Evolutionary conservation across 2,888 invertebrate species (phyloP), one percentile per base, ranked within the genome.

Genomic region (Habroteleia sp.): DNA sequence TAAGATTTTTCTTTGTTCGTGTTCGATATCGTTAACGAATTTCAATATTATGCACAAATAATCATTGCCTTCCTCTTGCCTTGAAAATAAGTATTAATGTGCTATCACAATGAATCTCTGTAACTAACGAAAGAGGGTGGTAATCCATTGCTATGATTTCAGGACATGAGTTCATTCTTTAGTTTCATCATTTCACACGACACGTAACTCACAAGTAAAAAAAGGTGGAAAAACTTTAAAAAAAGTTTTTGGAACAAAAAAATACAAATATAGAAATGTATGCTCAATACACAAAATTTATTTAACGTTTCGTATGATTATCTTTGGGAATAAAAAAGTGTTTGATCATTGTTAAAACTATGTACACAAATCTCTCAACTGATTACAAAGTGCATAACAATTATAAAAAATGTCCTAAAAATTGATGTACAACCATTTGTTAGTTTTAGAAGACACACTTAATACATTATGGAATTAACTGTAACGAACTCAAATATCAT

Each of bases 61-160:
- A 37, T 42, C 48, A 65, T 50, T 72, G 63, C 35, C 37, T 35
- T 50, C 46, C 31, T 20, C 63, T 29, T 31, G 48, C n/a, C 27
- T 62, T 63, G 63, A 62, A 37, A 54, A 76, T 78, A 77, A 78
- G 78, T 78, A 78, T 65, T 78, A 58, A 58, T 76, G 76, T 75
- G 71, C 77, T 78, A 78, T 78, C 77, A 78, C 78, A 78, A 78
- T 50, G 37, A 56, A 46, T 48, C 31, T 63, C 39, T 62, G 37
- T 29, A 46, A 27, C 46, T 63, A 48, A 48, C 42, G 31, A 41
- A 48, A 42, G 17, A 10, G 11, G 20, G 39, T 16, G 37, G n/a
- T 41, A 56, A 14, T 41, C 31, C 65, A 50, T 48, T 48, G 27
- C 20, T 35, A 54, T 46, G 33, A 56, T 56, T 71, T 39, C 11